Evolutionary conservation across 2,113 vertebrate species (phyloP), one percentile per base, ranked within the genome.

Genomic region (Scolopax mira): DNA sequence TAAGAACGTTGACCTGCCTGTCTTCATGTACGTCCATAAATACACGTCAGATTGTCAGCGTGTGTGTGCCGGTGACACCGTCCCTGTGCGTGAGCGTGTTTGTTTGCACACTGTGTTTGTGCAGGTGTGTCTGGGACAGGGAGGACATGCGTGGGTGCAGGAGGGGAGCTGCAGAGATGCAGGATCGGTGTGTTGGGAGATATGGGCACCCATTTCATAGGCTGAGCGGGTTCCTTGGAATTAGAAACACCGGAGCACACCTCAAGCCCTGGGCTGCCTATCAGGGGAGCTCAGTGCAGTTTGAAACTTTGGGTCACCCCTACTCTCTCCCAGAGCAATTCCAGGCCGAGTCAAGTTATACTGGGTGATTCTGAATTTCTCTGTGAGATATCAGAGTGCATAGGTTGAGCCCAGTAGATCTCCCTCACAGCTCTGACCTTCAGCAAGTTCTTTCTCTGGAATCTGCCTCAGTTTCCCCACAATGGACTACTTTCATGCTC

Each of bases 41-140:
- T 6, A 48, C 5, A 41, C 0, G 3, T 41, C 21, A 17, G 28
- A 52, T 9, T 9, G 8, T 33, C 33, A 7, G 48, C 0, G 3
- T 14, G 28, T 51, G 42, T 46, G 44, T 48, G n/a, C 22, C 0
- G 6, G 64, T 35, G 58, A 35, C 55, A 52, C 15, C 1, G 1
- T 41, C 27, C 39, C 37, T 0, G 1, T 0, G 3, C 10, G 48
- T 0, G 2, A 65, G 51, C 6, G 1, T 35, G 35, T n/a, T 51
- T 42, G 69, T 58, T 75, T 74, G 54, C 15, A 67, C 2, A 14
- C 6, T 42, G 46, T 12, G 9, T 62, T 61, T 86, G 49, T 44
- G 74, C 55, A 46, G 79, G 31, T n/a, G 57, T 72, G 64, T 57
- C 79, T 77, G 61, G 35, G 54, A 55, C 28, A 42, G 66, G 35